Base-by-base conservation (phyloP, 2,888 invertebrate species). In the Andrena trimmerana region DNA sequence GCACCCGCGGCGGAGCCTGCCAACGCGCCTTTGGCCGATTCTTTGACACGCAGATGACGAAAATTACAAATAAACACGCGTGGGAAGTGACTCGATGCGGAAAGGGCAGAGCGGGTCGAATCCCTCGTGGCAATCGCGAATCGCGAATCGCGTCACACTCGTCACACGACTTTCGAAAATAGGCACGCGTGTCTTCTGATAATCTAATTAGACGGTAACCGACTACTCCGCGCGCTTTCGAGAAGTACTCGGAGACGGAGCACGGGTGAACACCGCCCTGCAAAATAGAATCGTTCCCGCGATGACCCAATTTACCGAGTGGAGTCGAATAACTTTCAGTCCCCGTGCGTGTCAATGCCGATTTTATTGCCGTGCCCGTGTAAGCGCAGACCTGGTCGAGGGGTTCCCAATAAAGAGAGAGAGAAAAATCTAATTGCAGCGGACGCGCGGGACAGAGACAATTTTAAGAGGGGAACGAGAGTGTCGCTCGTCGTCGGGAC, bases 11-110 rank as follows among this genome's bases (percentile, higher is more conserved):
- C 31, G n/a, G 8, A 1, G 60, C 59, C n/a, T 70, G 79, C 79
- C 79, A 80, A 66, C 52, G 10, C 16, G 29, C 13, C 78, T 20
- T 20, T 20, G 20, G 20, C n/a, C n/a, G 65, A 60, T 29, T 42
- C 60, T 80, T 80, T 59, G 79, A 80, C 79, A 78, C 80, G 62
- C 62, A 33, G 81, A 84, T 84, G 81, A 88, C 76, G 78, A 78
- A 78, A 88, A 84, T 87, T 16, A 78, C 76, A 82, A 88, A 88
- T 87, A 87, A 88, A 86, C 84, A 60, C 60, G 82, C 42, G 86
- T 82, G 81, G 84, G 84, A 79, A 86, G 79, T 50, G 63, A 73
- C 29, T 76, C 57, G 71, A 72, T 5, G 77, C 77, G 71, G 76
- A 81, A 84, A 85, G 27, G 68, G 71, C 79, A 60, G 50, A 29